Evolutionary conservation across 2,797 vertebrate species (phyloP), one percentile per base, ranked within the genome.

Genomic region (Sebastes diploproa): DNA sequence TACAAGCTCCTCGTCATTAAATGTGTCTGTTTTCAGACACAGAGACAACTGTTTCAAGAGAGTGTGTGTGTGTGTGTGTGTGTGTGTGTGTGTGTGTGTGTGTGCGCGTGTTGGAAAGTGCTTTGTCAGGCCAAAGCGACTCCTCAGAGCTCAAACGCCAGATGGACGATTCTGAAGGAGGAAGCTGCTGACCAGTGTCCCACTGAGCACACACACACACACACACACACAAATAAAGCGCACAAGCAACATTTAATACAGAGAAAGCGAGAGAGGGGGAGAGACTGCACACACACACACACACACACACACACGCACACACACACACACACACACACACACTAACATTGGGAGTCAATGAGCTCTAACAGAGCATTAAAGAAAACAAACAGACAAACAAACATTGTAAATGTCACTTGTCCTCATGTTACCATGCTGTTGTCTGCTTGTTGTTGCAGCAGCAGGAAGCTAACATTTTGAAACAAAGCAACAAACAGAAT

Each of bases 151-250:
- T 86, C 62, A 66, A 84, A 82, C 80, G 38, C 68, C 85, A 87
- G 79, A 90, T 89, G 83, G 85, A 84, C 55, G 20, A 66, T 75
- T 73, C 42, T 75, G 76, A 67, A 81, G 54, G 58, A 74, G 58
- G 30, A 63, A 46, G 75, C 60, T 75, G 82, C 80, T 83, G 78
- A 83, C 71, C 71, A 32, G 18, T 14, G 6, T 70, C 85, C 77
- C 64, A 77, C 85, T 58, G 81, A 42, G 78, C 12, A 38, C 38
- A 38, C 29, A 16, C 36, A 38, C 36, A 13, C 36, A 13, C 34
- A 36, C 34, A 30, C 58, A 60, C 16, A 32, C 10, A 22, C 9
- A 10, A 38, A 38, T 38, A 38, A 38, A 38, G 2, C 2, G 12
- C 36, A 38, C 36, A 38, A 38, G 36, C 36, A 38, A 38, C 12